Evolutionary conservation across 2,888 invertebrate species (phyloP), one percentile per base, ranked within the genome.

Genomic region (Ennomos quercinarius): DNA sequence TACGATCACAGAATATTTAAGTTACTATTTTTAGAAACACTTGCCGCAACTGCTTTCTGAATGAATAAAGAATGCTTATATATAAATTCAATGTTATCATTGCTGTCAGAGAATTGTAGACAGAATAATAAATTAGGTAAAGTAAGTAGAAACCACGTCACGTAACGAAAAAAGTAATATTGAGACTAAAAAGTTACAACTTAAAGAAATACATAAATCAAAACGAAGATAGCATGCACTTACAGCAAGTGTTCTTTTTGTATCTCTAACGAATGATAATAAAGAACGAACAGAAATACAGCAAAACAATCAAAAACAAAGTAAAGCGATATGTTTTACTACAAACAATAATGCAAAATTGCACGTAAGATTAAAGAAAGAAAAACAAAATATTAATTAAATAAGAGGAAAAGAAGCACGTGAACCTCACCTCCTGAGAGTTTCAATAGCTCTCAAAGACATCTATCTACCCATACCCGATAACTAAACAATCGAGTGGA

Each of bases 21-120:
- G 27, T 27, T 11, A 41, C 34, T 27, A 42, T 41, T 48, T 36
- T n/a, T 44, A 54, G 49, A 51, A 60, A 42, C 11, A 34, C 9
- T 17, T 35, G 11, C 41, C 38, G 12, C 40, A 37, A 41, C 36
- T 45, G 54, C 42, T 35, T 37, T 12, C 37, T 42, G 50, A 55
- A 60, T 55, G 9, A 45, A 60, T 46, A 60, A 50, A 41, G n/a
- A 53, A 47, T 35, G 10, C 13, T n/a, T n/a, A 35, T 12, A 51
- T 52, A 45, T 40, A 51, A 48, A 58, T 40, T 48, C 44, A 40
- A 44, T 49, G 58, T 49, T 52, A 48, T 43, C 41, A 46, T 27
- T 41, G 10, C 36, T 42, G 40, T 49, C 43, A 48, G 12, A 45
- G 11, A 5, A 10, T 9, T 44, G 47, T 42, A 12, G 36, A 51